A percentile compares a stretch with the other conserved stretches of the same genome.
These are phyloP conservation scores for Hymenopus coronatus DNA, from an alignment of 2,888 invertebrate genomes.

Conservation along the genomic window DNA sequence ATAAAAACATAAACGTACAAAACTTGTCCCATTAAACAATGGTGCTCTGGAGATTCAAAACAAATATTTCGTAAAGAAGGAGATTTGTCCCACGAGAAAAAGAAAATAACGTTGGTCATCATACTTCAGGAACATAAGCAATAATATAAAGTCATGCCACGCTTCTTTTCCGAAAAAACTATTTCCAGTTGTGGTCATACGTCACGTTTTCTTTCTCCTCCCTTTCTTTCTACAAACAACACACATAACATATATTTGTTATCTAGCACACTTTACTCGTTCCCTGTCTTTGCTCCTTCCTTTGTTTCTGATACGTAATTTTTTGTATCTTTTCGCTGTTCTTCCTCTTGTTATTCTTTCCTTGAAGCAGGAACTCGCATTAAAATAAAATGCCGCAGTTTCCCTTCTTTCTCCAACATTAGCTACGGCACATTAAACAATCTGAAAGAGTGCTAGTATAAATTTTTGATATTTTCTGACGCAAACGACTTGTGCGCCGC, in stretches of 20 bases:
- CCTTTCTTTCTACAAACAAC: not conserved
- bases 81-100: not conserved
- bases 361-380: slow-evolving; percentile 11
- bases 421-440: slow-evolving; percentile 34
- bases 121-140: not conserved
- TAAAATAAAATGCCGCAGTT: slow-evolving; percentile 27
- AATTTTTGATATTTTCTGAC: slow-evolving; percentile 35
- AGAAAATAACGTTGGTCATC: not conserved
- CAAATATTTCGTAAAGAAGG: not conserved
- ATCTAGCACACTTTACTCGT: not conserved
- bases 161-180: slow-evolving; percentile 5
- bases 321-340: not conserved
- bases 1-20: not conserved
- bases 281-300: not conserved
- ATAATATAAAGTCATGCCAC: not conserved
- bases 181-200: not conserved
- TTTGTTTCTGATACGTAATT: not conserved
- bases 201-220: not conserved
- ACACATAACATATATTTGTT: not conserved
- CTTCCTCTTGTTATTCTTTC: slow-evolving; percentile 10
- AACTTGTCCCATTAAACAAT: not conserved
- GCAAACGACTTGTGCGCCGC: slow-evolving; percentile 26
- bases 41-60: not conserved
- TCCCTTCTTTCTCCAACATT: slow-evolving; percentile 18
- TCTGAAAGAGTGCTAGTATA: slow-evolving; percentile 32